Evolutionary conservation across 1,140 invertebrate genomes (phyloP).

Genomic region (Pemphigus obesinymphae): DNA sequence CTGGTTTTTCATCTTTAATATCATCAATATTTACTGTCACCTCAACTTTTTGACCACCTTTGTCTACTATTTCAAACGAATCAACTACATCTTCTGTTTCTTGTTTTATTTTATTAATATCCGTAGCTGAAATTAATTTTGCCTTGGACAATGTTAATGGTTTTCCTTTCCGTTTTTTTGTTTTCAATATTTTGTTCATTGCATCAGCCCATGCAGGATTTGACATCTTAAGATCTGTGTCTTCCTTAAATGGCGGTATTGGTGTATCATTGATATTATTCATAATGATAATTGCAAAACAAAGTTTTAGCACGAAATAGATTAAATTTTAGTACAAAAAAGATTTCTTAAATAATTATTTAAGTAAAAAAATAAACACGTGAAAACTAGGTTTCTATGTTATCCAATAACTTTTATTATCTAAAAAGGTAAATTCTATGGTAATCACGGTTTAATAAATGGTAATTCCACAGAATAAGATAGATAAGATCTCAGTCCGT

Average conservation of each 20-base stretch:
- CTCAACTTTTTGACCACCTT: constrained; percentile 3
- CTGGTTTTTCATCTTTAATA: constrained; percentile 43
- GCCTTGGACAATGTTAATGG: constrained; percentile 57
- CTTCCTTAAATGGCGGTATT: not conserved
- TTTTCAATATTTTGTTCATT: constrained; percentile 54
- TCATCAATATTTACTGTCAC: constrained; percentile 47
- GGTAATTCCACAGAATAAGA: no score
- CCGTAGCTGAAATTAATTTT: constrained; percentile 60
- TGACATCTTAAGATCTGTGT: not conserved
- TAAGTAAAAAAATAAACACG: no score
- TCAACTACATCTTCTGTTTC: constrained; percentile 39
- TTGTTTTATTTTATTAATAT: constrained; percentile 41
- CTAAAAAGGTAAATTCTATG: no score
- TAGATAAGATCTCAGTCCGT: no score
- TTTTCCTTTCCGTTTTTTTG: constrained; percentile 45
- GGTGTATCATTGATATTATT: no score
- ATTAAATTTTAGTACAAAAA: no score
- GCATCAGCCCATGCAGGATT: constrained; percentile 66
- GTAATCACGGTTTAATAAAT: no score
- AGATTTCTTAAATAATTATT: no score
- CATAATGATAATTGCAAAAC: no score
- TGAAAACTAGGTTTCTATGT: no score
- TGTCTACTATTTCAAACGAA: constrained; percentile 34
- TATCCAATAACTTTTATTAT: no score
- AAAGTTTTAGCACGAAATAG: no score